Conservation (phyloP, 1,140 invertebrate species). For the Scaptomyza hsui region DNA sequence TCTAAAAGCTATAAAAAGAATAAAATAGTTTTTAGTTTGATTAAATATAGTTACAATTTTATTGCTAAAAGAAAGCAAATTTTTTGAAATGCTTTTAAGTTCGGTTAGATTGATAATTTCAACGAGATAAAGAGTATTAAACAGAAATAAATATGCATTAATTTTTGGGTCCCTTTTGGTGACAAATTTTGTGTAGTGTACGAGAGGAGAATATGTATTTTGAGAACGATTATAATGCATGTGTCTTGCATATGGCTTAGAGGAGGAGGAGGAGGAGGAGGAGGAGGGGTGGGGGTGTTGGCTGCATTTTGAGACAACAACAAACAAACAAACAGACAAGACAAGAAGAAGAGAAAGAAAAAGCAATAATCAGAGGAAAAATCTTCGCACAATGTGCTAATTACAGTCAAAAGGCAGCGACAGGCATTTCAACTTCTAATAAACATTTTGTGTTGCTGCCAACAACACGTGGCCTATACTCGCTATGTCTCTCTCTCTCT, state of each 20-base stretch:
- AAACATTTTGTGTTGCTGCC: conserved; percentile 34
- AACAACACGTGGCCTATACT: conserved; percentile 37
- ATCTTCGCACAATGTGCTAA: conserved; percentile 68
- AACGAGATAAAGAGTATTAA: too few species aligned
- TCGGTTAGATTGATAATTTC: too few species aligned
- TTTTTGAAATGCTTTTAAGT: not conserved
- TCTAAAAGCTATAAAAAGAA: too few species aligned
- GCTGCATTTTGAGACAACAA: conserved; percentile 44
- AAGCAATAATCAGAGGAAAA: conserved; percentile 1
- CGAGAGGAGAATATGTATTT: not conserved
- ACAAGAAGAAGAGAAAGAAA: too few species aligned
- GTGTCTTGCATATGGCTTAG: conserved; percentile 7
- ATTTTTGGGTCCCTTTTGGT: conserved; percentile 1
- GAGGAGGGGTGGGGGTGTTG: not conserved
- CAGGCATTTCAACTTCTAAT: conserved; percentile 56
- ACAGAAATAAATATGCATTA: not conserved
- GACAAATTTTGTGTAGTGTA: conserved; percentile 4
- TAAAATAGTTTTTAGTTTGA: too few species aligned
- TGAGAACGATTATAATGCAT: not conserved
- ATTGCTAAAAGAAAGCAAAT: too few species aligned
- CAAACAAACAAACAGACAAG: conserved; percentile 20
- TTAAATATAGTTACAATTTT: too few species aligned
- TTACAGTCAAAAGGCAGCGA: conserved; percentile 69
- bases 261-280: not conserved
- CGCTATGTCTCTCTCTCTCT: conserved; percentile 3